Percentiles rank a stretch among this genome's conserved stretches.
phyloP scores from a whole-genome alignment of 2,113 vertebrate genomes.

The Zingel zingel region DNA sequence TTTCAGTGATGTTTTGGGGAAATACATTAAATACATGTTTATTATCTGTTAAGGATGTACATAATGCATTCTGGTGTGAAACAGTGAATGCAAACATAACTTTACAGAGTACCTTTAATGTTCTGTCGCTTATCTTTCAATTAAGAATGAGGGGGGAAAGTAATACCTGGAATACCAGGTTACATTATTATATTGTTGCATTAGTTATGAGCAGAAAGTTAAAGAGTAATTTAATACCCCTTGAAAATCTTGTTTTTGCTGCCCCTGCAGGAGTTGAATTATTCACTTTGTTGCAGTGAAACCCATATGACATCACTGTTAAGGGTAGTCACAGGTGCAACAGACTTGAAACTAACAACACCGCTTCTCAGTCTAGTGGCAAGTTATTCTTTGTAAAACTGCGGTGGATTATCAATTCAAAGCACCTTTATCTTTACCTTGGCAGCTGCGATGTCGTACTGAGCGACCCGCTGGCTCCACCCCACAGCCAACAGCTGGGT shows the following conservation, averaged over 20 bases:
- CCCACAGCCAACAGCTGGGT: slow-evolving; percentile 79
- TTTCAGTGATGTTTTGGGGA: no score
- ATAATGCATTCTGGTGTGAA: background rate
- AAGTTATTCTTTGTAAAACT: background rate
- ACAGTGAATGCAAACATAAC: no score
- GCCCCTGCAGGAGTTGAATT: no score
- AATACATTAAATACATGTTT: no score
- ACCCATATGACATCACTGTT: background rate
- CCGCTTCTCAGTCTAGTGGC: background rate
- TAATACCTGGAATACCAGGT: background rate
- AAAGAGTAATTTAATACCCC: background rate
- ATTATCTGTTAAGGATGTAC: background rate
- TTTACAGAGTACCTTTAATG: background rate
- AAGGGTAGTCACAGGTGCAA: background rate
- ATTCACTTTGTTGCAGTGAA: background rate
- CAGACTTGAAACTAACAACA: no score
- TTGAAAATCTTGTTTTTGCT: background rate
- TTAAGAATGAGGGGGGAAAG: background rate
- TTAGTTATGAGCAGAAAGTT: background rate
- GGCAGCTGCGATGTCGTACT: slow-evolving; percentile 70
- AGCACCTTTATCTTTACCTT: slow-evolving; percentile 63
- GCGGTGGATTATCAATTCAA: slow-evolving; percentile 1
- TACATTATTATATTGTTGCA: background rate
- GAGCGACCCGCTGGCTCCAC: slow-evolving; percentile 76
- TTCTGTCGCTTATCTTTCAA: background rate